Evolutionary conservation across 2,888 invertebrate species (phyloP).

Genomic region (Villa cingulata): DNA sequence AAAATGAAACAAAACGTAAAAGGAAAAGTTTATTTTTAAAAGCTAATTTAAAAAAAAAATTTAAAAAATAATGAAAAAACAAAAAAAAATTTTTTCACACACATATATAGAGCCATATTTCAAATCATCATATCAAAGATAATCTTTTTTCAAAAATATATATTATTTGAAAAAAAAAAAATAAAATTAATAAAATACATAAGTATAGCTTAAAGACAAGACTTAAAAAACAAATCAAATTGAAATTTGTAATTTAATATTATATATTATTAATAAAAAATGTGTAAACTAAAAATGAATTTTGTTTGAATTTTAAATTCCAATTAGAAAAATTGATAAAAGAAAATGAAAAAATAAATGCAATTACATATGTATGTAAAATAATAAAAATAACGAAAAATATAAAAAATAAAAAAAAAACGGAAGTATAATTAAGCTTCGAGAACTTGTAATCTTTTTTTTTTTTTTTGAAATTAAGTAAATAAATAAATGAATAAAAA

Average conservation of each 20-base stretch:
- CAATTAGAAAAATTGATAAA: too few relatives aligned
- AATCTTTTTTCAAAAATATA: too few relatives aligned
- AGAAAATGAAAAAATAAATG: too few relatives aligned
- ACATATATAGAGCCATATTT: neutral
- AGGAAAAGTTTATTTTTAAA: too few relatives aligned
- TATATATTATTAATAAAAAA: neutral
- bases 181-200: neutral
- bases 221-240: neutral
- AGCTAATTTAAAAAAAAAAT: too few relatives aligned
- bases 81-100: too few relatives aligned
- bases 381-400: constrained; percentile 1
- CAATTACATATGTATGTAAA: too few relatives aligned
- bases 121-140: neutral
- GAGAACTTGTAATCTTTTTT: constrained; percentile 6
- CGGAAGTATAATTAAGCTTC: neutral
- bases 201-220: neutral
- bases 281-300: neutral
- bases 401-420: constrained; percentile 2
- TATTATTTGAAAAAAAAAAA: neutral
- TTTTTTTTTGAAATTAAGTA: too few relatives aligned
- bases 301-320: neutral
- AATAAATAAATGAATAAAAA: constrained; percentile 1
- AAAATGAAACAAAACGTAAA: too few relatives aligned
- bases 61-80: too few relatives aligned
- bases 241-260: neutral